Conservation (phyloP, 2,888 invertebrate genomes). For the Drosophila parthenogenetica region DNA sequence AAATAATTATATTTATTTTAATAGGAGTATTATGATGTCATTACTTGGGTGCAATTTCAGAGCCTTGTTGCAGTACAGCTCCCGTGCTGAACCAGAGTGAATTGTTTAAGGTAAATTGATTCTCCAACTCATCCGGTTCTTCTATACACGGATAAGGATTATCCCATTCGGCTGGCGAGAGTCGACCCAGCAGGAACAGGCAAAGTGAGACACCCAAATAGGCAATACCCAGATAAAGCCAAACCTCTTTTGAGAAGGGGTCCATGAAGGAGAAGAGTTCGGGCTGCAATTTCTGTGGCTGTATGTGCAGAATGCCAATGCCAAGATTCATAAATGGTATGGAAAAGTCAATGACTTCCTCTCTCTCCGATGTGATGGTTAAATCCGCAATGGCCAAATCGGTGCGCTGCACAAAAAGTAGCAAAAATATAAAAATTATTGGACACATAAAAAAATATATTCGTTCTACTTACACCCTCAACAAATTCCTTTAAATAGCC, state of each 20-base stretch:
- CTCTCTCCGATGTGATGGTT: conserved; percentile 94
- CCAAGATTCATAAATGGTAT: conserved; percentile 98
- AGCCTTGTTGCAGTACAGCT: conserved; percentile 93
- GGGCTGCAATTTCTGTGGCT: conserved; percentile 93
- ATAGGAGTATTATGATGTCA: too few species aligned
- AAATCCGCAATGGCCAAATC: conserved; percentile 97
- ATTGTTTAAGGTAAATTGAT: conserved; percentile 92
- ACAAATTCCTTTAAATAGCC: conserved; percentile 95
- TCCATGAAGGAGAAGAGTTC: conserved; percentile 96
- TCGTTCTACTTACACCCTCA: conserved; percentile 86
- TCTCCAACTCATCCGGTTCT: conserved; percentile 93
- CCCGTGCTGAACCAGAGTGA: conserved; percentile 95
- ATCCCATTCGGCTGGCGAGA: conserved; percentile 95
- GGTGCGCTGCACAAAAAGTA: conserved; percentile 86
- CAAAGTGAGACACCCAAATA: conserved; percentile 85
- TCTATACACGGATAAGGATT: conserved; percentile 94
- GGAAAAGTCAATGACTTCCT: conserved; percentile 96
- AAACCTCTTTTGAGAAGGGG: conserved; percentile 94
- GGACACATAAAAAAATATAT: background rate
- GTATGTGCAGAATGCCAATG: conserved; percentile 95
- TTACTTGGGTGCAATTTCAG: conserved; percentile 94
- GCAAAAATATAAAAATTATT: background rate
- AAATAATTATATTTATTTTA: too few species aligned
- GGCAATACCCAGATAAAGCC: conserved; percentile 90
- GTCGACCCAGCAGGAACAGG: conserved; percentile 91